Evolutionary conservation across 2,113 vertebrate genomes (phyloP).

Genomic region (Butorides virescens): DNA sequence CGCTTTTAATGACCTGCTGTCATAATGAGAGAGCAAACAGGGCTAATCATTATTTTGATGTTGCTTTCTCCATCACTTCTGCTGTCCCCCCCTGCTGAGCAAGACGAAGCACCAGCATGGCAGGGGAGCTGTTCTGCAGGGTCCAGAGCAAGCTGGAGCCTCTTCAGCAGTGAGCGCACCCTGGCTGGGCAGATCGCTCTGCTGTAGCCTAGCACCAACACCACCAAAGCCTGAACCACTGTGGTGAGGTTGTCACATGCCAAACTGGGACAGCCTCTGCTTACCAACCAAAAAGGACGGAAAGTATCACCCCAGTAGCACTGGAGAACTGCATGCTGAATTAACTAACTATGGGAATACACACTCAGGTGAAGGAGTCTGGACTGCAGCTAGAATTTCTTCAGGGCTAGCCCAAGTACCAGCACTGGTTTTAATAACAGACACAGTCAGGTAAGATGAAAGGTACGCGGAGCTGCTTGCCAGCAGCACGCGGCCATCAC

Average conservation of each 20-base stretch:
- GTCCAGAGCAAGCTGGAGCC: background rate
- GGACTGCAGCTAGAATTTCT: background rate
- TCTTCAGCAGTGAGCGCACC: background rate
- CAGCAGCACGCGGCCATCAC: background rate
- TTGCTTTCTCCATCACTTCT: background rate
- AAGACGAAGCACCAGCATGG: background rate
- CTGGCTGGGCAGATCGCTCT: background rate
- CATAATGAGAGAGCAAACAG: background rate
- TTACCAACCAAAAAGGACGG: background rate
- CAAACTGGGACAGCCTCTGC: background rate
- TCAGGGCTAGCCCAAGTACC: background rate
- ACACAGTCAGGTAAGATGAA: background rate
- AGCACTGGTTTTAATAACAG: background rate
- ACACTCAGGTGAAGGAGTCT: background rate
- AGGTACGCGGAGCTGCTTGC: background rate
- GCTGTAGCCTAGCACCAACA: background rate
- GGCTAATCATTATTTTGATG: background rate
- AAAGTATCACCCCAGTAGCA: background rate
- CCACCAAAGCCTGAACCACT: background rate
- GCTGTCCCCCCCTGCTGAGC: background rate
- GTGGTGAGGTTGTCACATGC: background rate
- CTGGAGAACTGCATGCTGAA: background rate
- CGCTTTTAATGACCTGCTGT: background rate
- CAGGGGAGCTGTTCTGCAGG: background rate
- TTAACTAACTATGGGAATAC: background rate